These are phyloP conservation scores for Alosa alosa DNA, from an alignment of 2,113 vertebrate genomes.

Conservation along the genomic window DNA sequence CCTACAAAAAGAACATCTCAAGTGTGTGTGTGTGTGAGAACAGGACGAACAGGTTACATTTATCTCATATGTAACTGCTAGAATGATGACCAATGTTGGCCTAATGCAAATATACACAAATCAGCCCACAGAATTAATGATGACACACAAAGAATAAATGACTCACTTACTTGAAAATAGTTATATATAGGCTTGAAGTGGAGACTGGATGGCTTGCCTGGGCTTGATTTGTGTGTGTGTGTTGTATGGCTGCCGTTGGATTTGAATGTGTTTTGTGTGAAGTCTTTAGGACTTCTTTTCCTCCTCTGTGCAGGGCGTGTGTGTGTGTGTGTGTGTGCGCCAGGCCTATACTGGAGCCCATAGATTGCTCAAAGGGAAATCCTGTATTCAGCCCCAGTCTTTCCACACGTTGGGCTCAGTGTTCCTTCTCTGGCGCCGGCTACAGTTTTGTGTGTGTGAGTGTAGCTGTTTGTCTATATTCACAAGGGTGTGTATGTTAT, in stretches of 20 bases:
- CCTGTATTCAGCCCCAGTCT: slow-evolving; percentile 19
- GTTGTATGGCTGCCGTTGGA: slow-evolving; percentile 11
- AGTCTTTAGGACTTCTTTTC: not conserved
- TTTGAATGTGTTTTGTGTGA: not conserved
- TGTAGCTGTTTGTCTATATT: not conserved
- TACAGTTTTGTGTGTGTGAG: not conserved
- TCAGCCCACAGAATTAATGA: not conserved
- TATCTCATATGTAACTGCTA: not conserved
- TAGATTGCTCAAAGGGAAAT: slow-evolving; percentile 43
- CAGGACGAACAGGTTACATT: not conserved
- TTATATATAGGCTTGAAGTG: no score
- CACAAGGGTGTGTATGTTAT: not conserved
- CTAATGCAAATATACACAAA: slow-evolving; percentile 9
- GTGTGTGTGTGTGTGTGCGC: slow-evolving; percentile 4
- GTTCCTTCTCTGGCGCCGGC: not conserved
- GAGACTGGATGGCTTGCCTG: not conserved
- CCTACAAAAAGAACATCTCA: not conserved
- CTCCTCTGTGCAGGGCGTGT: not conserved
- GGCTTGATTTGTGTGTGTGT: slow-evolving; percentile 19
- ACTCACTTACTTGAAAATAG: not conserved
- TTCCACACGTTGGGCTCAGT: not conserved
- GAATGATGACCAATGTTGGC: not conserved
- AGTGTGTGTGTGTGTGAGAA: not conserved
- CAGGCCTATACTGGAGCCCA: slow-evolving; percentile 21
- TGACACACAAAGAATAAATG: not conserved